phyloP scores from a whole-genome alignment of 2,888 invertebrate species.

The Drosophila peninsularis region DNA sequence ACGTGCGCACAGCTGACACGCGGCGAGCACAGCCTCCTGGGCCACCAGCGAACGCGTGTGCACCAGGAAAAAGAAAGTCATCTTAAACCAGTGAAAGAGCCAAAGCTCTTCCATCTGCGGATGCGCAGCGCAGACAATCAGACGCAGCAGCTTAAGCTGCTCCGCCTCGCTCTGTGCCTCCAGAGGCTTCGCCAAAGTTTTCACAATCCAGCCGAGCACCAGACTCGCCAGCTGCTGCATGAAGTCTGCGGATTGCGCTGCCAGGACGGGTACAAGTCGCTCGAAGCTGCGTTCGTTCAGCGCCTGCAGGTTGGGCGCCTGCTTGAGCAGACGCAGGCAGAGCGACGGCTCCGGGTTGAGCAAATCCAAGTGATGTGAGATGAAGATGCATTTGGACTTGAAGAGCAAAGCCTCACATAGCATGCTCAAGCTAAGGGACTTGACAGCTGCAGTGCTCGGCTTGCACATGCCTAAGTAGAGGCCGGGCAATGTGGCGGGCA shows the following conservation, averaged over 20 bases:
- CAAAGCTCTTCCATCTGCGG: conserved; percentile 73
- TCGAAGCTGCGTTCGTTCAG: conserved; percentile 34
- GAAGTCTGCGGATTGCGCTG: conserved; percentile 46
- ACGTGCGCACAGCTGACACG: conserved; percentile 81
- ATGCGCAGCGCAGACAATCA: conserved; percentile 57
- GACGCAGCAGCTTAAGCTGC: conserved; percentile 63
- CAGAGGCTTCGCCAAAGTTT: conserved; percentile 38
- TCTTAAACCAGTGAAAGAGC: conserved; percentile 83
- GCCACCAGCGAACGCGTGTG: conserved; percentile 78
- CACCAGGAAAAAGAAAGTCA: conserved; percentile 81
- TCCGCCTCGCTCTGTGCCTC: conserved; percentile 26
- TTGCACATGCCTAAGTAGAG: conserved; percentile 52
- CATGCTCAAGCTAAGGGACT: background rate
- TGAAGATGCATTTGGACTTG: conserved; percentile 14
- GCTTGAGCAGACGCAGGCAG: conserved; percentile 39
- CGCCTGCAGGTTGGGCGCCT: background rate
- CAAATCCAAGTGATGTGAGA: conserved; percentile 63
- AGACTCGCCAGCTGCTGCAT: conserved; percentile 52
- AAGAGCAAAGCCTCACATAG: conserved; percentile 44
- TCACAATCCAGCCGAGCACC: conserved; percentile 51
- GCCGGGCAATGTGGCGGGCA: conserved; percentile 54
- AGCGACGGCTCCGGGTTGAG: conserved; percentile 36
- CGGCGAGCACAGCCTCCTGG: conserved; percentile 81
- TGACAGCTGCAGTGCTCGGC: conserved; percentile 1
- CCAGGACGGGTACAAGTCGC: conserved; percentile 54